Base-by-base conservation (phyloP, 2,888 invertebrate species). In the Rhimphoctona megacephalus region DNA sequence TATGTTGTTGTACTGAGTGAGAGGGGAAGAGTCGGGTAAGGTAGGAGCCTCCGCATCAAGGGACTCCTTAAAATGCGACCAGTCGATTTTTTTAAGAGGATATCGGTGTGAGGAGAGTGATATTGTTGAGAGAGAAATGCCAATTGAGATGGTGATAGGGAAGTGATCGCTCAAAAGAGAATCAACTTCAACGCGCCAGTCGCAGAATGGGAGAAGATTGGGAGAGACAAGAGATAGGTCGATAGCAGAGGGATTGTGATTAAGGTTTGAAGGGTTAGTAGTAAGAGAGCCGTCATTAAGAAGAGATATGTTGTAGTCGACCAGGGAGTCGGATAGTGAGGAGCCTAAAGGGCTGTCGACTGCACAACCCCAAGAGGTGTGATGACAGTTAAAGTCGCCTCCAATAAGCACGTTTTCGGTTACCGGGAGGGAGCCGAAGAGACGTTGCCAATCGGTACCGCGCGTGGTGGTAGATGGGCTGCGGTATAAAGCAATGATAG, bases 81-180 rank as follows among this genome's bases (percentile, higher is more conserved):
- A 85, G 22, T 81, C 64, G 2, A 77, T 77, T 61, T 76, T 72
- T n/a, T 70, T 64, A 2, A 54, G 25, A 1, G 77, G 25, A n/a
- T 61, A 66, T 5, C 73, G 66, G 14, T 66, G 49, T 0, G 78
- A 73, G 19, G 67, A 73, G 6, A 70, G 64, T 6, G 49, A 25
- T 19, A 74, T n/a, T 0, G 74, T 30, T 0, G 81, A n/a, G 7
- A 67, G 33, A 2, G 57, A 6, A 7, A 72, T 43, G 7, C 85
- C 81, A 11, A 76, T 22, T 5, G n/a, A 33, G 8, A 78, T 78
- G 17, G 66, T 25, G 19, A 85, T 81, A 8, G 78, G 82, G 22
- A 69, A 73, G n/a, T 83, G 85, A 33, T 85, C 82, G 22, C 85
- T 85, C 3, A 52, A 36, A 7, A 82, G 67, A 9, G 73, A 67